phyloP scores from a whole-genome alignment of 2,113 vertebrate species.

The Menidia beryllina region DNA sequence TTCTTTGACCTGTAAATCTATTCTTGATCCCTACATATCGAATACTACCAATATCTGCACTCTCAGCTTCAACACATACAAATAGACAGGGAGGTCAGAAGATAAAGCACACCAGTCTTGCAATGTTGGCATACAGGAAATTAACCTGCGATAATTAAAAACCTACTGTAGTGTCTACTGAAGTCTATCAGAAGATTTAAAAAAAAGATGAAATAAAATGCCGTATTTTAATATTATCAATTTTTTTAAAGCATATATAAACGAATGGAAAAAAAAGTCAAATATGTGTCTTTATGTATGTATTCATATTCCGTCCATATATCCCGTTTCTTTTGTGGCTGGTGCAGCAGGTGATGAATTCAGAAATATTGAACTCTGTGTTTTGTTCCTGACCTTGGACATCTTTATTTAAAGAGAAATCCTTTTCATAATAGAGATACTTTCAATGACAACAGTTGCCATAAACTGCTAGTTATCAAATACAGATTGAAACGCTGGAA shows the following conservation, averaged over 20 bases:
- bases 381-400: not conserved
- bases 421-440: not conserved
- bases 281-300: not conserved
- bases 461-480: not conserved
- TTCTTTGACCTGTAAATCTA: constrained; percentile 3
- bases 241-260: not conserved
- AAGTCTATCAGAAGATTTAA: constrained; percentile 1
- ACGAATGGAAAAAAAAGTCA: not conserved
- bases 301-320: not conserved
- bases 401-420: not conserved
- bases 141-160: constrained; percentile 4
- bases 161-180: not conserved
- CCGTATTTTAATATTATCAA: not conserved
- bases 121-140: constrained; percentile 10
- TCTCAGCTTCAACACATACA: constrained; percentile 1
- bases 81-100: not conserved
- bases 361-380: not conserved
- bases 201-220: not conserved
- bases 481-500: not conserved
- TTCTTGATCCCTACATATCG: constrained; percentile 4
- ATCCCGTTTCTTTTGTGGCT: too few species aligned
- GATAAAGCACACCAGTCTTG: constrained; percentile 9
- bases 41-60: constrained; percentile 6
- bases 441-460: not conserved
- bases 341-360: too few species aligned